Conservation (phyloP, 2,888 invertebrate genomes). For the Papilio protenor region DNA sequence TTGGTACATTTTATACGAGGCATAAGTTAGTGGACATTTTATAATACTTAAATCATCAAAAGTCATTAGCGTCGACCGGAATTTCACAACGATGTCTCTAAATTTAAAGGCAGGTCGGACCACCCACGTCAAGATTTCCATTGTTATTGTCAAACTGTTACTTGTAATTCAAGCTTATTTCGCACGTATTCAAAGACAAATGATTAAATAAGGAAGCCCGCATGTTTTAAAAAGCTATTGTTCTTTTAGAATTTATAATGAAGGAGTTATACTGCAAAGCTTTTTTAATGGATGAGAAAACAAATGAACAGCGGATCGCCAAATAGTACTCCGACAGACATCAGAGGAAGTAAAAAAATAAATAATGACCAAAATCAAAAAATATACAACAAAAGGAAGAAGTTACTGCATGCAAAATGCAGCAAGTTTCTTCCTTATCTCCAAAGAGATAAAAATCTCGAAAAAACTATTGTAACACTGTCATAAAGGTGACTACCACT, state of each 20-base stretch:
- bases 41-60: background rate
- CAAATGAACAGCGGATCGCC: background rate
- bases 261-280: background rate
- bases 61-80: background rate
- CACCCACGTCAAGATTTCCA: constrained; percentile 2
- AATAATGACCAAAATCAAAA: background rate
- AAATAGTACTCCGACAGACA: background rate
- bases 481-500: constrained; percentile 41
- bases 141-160: constrained; percentile 1
- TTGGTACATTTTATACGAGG: background rate
- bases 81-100: constrained; percentile 17
- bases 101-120: constrained; percentile 13
- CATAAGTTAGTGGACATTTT: background rate
- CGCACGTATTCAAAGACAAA: constrained; percentile 8
- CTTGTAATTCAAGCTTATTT: constrained; percentile 5
- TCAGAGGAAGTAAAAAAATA: background rate
- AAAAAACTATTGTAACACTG: constrained; percentile 29
- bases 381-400: background rate
- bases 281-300: background rate
- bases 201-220: background rate
- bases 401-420: background rate
- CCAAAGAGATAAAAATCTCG: constrained; percentile 12
- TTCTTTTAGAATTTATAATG: background rate
- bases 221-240: constrained; percentile 16
- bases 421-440: background rate